A percentile compares a stretch with the other conserved stretches of the same genome.
Conservation (phyloP, 1,140 invertebrate species). For the Bombus waltoni region DNA sequence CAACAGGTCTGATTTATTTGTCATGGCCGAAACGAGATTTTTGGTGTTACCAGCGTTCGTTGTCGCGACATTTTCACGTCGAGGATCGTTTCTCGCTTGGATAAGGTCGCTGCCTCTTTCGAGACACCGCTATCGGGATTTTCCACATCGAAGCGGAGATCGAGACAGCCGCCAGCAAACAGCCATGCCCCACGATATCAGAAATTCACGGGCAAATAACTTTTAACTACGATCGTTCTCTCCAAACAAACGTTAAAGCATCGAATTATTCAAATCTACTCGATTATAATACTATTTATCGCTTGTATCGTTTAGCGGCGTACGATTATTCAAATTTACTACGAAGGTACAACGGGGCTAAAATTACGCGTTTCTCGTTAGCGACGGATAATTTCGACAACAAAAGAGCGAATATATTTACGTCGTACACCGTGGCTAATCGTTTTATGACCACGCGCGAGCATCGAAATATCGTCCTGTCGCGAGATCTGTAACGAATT, state of each 20-base stretch:
- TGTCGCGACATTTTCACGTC: not conserved
- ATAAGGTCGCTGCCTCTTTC: not conserved
- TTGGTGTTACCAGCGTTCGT: not conserved
- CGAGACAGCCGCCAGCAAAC: too few relatives aligned
- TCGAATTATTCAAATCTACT: too few relatives aligned
- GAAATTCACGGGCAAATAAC: too few relatives aligned
- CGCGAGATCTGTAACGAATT: not conserved
- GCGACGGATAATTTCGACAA: not conserved
- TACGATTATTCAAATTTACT: too few relatives aligned
- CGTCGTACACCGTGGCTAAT: not conserved
- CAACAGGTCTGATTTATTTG: slow-evolving; percentile 49
- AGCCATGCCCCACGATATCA: too few relatives aligned
- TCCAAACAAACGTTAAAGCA: too few relatives aligned
- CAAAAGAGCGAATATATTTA: not conserved
- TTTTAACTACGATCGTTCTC: too few relatives aligned
- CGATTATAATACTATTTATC: too few relatives aligned
- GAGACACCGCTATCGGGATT: too few relatives aligned
- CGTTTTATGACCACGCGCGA: not conserved
- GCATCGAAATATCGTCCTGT: not conserved
- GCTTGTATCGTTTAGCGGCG: too few relatives aligned
- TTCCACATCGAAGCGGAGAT: not conserved
- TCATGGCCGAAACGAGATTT: slow-evolving; percentile 14
- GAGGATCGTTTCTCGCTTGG: not conserved
- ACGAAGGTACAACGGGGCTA: too few relatives aligned
- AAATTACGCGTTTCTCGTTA: too few relatives aligned